phyloP scores from a whole-genome alignment of 2,888 invertebrate genomes.

The Schizotus pectinicornis region DNA sequence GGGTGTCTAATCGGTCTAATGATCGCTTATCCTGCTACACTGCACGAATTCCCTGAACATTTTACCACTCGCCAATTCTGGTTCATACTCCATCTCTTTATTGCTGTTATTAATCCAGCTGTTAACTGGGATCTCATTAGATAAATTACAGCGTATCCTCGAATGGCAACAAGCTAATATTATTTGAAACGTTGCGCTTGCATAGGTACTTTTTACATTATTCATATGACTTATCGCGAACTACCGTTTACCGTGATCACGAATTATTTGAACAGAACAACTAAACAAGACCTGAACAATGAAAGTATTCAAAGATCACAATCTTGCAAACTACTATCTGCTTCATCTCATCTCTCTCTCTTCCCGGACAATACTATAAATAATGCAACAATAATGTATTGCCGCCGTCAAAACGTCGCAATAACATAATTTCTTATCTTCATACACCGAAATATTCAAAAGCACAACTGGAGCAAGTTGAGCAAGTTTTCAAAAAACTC shows the following conservation, averaged over 20 bases:
- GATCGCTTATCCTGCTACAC: too few species aligned
- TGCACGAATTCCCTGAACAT: too few species aligned
- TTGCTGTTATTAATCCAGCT: too few species aligned
- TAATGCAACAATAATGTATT: slow-evolving; percentile 5
- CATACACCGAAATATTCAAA: neutral
- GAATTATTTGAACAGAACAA: slow-evolving; percentile 25
- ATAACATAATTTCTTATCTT: slow-evolving; percentile 10
- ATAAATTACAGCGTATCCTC: too few species aligned
- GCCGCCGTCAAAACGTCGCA: slow-evolving; percentile 9
- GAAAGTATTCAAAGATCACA: slow-evolving; percentile 22
- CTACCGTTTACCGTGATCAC: slow-evolving; percentile 28
- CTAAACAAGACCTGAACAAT: slow-evolving; percentile 26
- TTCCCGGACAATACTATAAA: slow-evolving; percentile 12
- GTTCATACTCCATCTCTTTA: too few species aligned
- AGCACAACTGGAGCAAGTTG: too few species aligned
- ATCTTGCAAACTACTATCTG: slow-evolving; percentile 22
- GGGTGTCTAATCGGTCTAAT: too few species aligned
- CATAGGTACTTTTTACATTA: neutral
- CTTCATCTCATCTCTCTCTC: slow-evolving; percentile 14
- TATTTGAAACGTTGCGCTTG: too few species aligned
- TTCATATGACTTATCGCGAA: slow-evolving; percentile 13
- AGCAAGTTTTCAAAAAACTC: too few species aligned
- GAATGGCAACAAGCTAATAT: too few species aligned
- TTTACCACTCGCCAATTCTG: too few species aligned
- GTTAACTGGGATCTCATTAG: too few species aligned